Evolutionary conservation across 2,888 invertebrate genomes (phyloP).

Genomic region (Drosophila cognata): DNA sequence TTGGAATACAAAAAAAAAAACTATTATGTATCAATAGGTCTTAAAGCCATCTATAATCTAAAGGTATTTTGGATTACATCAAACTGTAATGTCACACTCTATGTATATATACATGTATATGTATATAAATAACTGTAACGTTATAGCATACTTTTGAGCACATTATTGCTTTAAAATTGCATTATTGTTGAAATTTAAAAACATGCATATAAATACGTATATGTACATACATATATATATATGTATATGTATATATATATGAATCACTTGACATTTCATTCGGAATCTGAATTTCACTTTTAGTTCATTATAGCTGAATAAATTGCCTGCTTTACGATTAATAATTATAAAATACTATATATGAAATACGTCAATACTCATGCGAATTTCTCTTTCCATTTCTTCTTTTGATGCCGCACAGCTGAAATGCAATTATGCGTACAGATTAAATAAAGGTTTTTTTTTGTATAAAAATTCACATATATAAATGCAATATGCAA

Average conservation of each 20-base stretch:
- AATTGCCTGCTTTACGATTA: conserved; percentile 2
- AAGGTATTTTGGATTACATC: not conserved
- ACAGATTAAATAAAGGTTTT: conserved; percentile 55
- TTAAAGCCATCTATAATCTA: not conserved
- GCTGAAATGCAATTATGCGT: conserved; percentile 54
- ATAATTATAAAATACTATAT: conserved; percentile 18
- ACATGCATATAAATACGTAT: not conserved
- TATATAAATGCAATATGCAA: conserved; percentile 64
- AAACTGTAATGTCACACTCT: not conserved
- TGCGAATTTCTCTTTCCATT: conserved; percentile 49
- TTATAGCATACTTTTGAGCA: conserved; percentile 31
- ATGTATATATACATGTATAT: too few relatives aligned
- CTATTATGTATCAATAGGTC: not conserved
- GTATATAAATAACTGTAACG: not conserved
- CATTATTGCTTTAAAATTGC: not conserved
- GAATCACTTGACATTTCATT: conserved; percentile 1
- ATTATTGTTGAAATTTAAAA: not conserved
- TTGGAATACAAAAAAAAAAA: too few relatives aligned
- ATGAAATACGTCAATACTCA: conserved; percentile 55
- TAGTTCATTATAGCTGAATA: conserved; percentile 20
- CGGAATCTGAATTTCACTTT: conserved; percentile 7
- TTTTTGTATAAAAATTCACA: conserved; percentile 30
- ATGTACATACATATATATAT: not conserved
- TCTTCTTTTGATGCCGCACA: conserved; percentile 53
- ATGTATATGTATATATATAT: too few relatives aligned